Conservation (phyloP, 2,888 invertebrate genomes). For the Eulithis testata region DNA sequence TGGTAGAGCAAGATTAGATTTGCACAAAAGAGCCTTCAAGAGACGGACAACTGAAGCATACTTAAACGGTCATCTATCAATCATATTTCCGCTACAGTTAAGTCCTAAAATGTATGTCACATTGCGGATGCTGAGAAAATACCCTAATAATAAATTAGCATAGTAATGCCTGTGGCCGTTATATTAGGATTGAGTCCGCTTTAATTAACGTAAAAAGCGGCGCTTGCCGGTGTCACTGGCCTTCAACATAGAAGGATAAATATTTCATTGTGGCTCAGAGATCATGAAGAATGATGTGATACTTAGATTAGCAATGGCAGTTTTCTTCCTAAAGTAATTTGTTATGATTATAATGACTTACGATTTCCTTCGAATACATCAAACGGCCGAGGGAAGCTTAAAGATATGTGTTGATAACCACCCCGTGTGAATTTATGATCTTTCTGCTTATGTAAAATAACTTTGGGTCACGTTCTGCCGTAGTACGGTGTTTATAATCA, state of each 20-base stretch:
- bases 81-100: slow-evolving; percentile 83
- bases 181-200: slow-evolving; percentile 76
- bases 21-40: slow-evolving; percentile 48
- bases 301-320: slow-evolving; percentile 24
- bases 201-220: slow-evolving; percentile 77
- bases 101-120: slow-evolving; percentile 80
- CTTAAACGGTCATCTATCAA: slow-evolving; percentile 79
- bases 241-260: slow-evolving; percentile 55
- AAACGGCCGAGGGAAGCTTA: slow-evolving; percentile 17
- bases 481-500: no score
- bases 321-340: slow-evolving; percentile 27
- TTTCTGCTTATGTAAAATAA: no score
- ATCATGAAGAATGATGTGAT: slow-evolving; percentile 38
- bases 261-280: slow-evolving; percentile 44
- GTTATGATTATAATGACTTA: slow-evolving; percentile 22
- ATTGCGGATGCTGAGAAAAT: slow-evolving; percentile 80
- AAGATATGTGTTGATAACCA: no score
- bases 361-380: slow-evolving; percentile 26
- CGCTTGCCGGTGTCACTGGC: slow-evolving; percentile 75
- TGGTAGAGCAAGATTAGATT: slow-evolving; percentile 55
- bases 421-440: neutral
- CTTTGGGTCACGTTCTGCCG: no score
- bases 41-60: slow-evolving; percentile 61
- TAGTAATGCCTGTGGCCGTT: slow-evolving; percentile 80
- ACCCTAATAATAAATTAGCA: slow-evolving; percentile 83